Percentiles rank a stretch among this genome's conserved stretches.
phyloP scores from a whole-genome alignment of 2,797 vertebrate genomes.

The Phoxinus dragarum region DNA sequence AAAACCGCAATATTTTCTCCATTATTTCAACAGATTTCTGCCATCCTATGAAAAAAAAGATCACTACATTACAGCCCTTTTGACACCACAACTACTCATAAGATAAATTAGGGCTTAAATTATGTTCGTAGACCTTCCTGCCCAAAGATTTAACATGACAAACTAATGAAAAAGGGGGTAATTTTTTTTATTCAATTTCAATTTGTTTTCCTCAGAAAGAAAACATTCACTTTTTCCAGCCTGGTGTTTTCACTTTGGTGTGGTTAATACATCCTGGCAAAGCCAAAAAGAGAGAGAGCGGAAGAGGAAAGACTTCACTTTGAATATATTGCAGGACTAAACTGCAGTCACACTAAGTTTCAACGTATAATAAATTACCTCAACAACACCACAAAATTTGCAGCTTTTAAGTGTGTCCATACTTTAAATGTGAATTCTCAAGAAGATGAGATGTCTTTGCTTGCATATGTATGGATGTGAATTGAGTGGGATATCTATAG shows the following conservation, averaged over 20 bases:
- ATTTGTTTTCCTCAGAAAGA: conserved; percentile 60
- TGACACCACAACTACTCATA: neutral
- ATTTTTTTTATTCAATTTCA: conserved; percentile 64
- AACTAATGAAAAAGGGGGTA: conserved; percentile 58
- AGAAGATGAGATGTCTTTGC: neutral
- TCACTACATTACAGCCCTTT: conserved; percentile 60
- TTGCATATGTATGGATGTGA: neutral
- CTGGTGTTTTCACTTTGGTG: conserved; percentile 56
- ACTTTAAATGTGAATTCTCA: neutral
- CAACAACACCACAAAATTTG: neutral
- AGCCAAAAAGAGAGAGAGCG: conserved; percentile 35
- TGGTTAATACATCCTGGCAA: conserved; percentile 60
- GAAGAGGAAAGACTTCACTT: conserved; percentile 48
- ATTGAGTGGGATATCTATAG: neutral
- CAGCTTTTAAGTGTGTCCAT: neutral
- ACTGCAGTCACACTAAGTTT: neutral
- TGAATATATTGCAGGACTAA: conserved; percentile 34
- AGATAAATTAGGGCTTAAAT: conserved; percentile 38
- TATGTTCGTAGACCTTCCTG: conserved; percentile 33
- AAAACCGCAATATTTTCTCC: conserved; percentile 79
- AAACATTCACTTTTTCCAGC: conserved; percentile 66
- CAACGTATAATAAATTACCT: neutral
- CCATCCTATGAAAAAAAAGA: conserved; percentile 70
- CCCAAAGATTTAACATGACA: conserved; percentile 43
- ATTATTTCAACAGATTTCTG: conserved; percentile 80